Percentiles rank a stretch among this genome's conserved stretches.
Conservation (phyloP, 1,140 invertebrate genomes). For the Pseudomyrmex concolor region DNA sequence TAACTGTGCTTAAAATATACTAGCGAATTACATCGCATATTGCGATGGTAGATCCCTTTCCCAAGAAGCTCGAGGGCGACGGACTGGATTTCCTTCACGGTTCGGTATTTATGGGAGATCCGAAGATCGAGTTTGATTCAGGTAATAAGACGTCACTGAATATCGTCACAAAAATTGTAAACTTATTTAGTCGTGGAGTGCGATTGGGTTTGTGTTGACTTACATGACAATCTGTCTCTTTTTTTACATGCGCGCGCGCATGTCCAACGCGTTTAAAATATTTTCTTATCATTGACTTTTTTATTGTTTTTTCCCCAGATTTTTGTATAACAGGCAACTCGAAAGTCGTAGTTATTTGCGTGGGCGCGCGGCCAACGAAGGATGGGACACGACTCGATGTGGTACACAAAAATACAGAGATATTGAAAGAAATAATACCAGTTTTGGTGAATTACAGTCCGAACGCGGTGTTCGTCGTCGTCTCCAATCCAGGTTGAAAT, state of each 20-base stretch:
- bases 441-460: constrained; percentile 86
- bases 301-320: constrained; percentile 78
- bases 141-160: constrained; percentile 75
- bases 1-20: constrained; percentile 8
- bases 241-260: too few species aligned
- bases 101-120: constrained; percentile 84
- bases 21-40: constrained; percentile 86
- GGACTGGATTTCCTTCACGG: constrained; percentile 86
- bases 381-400: constrained; percentile 86
- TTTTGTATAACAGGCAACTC: constrained; percentile 86
- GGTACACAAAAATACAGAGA: constrained; percentile 87
- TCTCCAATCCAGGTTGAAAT: constrained; percentile 87
- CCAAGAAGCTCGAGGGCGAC: constrained; percentile 87
- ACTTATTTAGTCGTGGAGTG: neutral
- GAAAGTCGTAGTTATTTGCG: constrained; percentile 87
- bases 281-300: neutral
- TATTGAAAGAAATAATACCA: constrained; percentile 87
- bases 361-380: constrained; percentile 86
- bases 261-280: neutral
- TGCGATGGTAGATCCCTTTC: constrained; percentile 86
- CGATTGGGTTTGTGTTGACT: neutral
- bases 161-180: neutral
- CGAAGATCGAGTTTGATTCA: constrained; percentile 85
- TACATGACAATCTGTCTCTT: neutral
- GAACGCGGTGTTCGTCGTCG: constrained; percentile 86